Evolutionary conservation across 2,113 vertebrate species (phyloP), one percentile per base, ranked within the genome.

Genomic region (Gallinago jamesoni): DNA sequence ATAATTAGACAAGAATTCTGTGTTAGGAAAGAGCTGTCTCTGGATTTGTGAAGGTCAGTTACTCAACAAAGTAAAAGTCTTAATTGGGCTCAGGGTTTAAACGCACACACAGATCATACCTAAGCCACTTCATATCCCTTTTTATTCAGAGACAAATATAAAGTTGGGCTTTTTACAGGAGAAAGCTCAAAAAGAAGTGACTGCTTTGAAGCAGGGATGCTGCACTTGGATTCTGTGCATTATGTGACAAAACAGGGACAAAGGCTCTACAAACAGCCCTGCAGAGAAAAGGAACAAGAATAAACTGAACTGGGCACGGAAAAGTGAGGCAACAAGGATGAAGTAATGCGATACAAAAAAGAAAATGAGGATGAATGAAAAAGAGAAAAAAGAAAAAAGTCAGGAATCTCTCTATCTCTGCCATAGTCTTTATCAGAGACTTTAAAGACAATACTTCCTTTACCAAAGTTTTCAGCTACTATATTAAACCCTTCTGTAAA

Each of bases 301-400:
- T 12, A 77, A 94, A 84, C 28, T 25, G 39, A 74, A 24, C 19
- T 28, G 35, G 20, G 27, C 47, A 23, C 19, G 17, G 30, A 37
- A 41, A 83, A 82, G 47, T 17, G 27, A 82, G 20, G n/a, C 41
- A 91, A 91, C 63, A 59, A 9, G 28, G 52, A 33, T 33, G 21
- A 56, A 7, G 8, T 1, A 3, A n/a, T 67, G 28, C 0, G 3
- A 9, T 7, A 72, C 0, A 4, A 72, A 79, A 48, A 64, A 56
- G 19, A 85, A 68, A 69, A 85, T 23, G 8, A 76, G 20, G 28
- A 41, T 17, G 48, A 22, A 76, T 0, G 0, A 37, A 37, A 37
- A 56, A 39, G 39, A 28, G 5, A 9, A 21, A 31, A 43, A 33
- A 37, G 10, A 25, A 12, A 45, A 7, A 15, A 50, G 7, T 35